Evolutionary conservation across 1,140 invertebrate genomes (phyloP).

Genomic region (Drosophila elegans): DNA sequence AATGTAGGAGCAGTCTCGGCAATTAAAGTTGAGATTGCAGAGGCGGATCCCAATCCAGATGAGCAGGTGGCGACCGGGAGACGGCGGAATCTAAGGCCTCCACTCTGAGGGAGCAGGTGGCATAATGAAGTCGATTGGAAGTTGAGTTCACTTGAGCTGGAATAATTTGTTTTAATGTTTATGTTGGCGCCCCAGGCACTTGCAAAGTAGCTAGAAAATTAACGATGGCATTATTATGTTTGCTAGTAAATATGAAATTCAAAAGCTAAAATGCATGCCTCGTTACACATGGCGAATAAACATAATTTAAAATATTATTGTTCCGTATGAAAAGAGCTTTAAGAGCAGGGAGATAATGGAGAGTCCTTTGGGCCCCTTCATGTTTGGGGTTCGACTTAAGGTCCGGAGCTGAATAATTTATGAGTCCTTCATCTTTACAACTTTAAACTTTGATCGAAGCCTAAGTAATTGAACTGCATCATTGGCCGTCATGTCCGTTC

Average conservation of each 20-base stretch:
- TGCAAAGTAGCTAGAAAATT: slow-evolving; percentile 35
- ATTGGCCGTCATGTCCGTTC: slow-evolving; percentile 27
- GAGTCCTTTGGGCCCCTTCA: slow-evolving; percentile 6
- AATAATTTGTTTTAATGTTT: slow-evolving; percentile 50
- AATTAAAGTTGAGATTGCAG: slow-evolving; percentile 41
- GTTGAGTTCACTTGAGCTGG: slow-evolving; percentile 46
- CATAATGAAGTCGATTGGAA: slow-evolving; percentile 55
- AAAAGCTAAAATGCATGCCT: slow-evolving; percentile 1
- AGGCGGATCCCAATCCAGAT: slow-evolving; percentile 18
- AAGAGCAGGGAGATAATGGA: slow-evolving; percentile 2
- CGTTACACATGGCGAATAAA: slow-evolving; percentile 21
- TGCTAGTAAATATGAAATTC: slow-evolving; percentile 27
- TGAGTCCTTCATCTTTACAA: slow-evolving; percentile 1
- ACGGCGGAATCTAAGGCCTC: slow-evolving; percentile 16
- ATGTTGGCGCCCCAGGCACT: slow-evolving; percentile 11
- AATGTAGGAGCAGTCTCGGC: slow-evolving; percentile 9
- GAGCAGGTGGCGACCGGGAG: slow-evolving; percentile 25
- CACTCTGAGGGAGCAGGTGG: slow-evolving; percentile 27
- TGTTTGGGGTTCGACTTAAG: background rate
- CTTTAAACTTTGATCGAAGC: slow-evolving; percentile 35
- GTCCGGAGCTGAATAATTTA: slow-evolving; percentile 17
- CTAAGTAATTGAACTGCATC: slow-evolving; percentile 46
- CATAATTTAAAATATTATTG: slow-evolving; percentile 3
- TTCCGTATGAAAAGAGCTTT: background rate
- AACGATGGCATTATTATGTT: slow-evolving; percentile 28